These are phyloP conservation scores for Vandiemenella viatica DNA, from an alignment of 2,888 invertebrate species.

Conservation along the genomic window DNA sequence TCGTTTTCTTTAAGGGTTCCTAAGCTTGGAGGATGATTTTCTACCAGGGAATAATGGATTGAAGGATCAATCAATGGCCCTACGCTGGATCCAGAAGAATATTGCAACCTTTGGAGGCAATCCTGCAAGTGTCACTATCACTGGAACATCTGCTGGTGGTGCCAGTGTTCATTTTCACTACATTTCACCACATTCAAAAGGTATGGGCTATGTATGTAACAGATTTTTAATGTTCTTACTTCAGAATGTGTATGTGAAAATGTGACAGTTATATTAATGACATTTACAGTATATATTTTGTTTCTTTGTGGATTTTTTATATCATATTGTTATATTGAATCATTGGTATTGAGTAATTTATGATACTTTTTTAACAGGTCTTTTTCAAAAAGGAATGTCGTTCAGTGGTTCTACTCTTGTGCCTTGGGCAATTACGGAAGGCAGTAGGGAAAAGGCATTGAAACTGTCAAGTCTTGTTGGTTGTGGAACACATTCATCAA, in stretches of 20 bases:
- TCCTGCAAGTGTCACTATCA: constrained; percentile 47
- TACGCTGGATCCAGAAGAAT: constrained; percentile 52
- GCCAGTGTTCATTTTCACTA: constrained; percentile 59
- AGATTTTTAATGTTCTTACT: not conserved
- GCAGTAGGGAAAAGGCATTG: constrained; percentile 42
- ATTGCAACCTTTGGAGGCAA: constrained; percentile 56
- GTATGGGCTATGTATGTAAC: constrained; percentile 22
- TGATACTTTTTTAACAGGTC: constrained; percentile 26
- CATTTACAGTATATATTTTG: too few species aligned
- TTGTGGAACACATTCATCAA: constrained; percentile 38
- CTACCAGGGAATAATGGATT: constrained; percentile 57
- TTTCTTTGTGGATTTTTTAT: too few species aligned
- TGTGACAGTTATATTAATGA: too few species aligned
- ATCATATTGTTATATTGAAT: not conserved
- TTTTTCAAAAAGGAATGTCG: constrained; percentile 46
- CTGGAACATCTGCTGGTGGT: constrained; percentile 58
- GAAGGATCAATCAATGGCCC: constrained; percentile 54
- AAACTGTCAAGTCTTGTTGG: constrained; percentile 44
- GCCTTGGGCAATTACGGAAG: constrained; percentile 39
- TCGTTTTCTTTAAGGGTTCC: constrained; percentile 40
- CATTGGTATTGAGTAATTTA: too few species aligned
- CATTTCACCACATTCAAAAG: constrained; percentile 43
- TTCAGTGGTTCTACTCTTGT: constrained; percentile 54
- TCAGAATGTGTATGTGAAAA: not conserved
- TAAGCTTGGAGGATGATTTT: constrained; percentile 52